These are phyloP conservation scores for Gambusia holbrooki DNA, from an alignment of 2,113 vertebrate genomes.

Conservation along the genomic window DNA sequence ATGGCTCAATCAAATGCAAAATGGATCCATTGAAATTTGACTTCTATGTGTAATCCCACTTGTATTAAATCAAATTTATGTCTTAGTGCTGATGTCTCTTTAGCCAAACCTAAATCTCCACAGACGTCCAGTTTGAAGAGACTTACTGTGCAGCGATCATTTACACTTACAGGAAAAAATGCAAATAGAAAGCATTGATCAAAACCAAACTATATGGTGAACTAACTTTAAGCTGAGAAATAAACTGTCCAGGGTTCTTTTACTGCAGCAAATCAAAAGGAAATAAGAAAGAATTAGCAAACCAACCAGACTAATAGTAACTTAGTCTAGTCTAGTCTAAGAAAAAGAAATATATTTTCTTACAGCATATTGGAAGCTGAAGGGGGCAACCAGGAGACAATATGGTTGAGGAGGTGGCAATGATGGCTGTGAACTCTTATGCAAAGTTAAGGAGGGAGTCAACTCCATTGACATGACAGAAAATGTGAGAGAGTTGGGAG, in stretches of 20 bases:
- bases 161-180: conserved; percentile 39
- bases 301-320: conserved; percentile 11
- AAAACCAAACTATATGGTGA: conserved; percentile 8
- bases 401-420: conserved; percentile 36
- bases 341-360: conserved; percentile 8
- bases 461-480: conserved; percentile 42
- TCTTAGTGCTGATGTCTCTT: conserved; percentile 30
- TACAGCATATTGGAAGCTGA: conserved; percentile 12
- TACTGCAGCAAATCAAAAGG: conserved; percentile 6
- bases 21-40: conserved; percentile 4
- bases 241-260: background rate
- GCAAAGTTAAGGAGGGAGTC: conserved; percentile 41
- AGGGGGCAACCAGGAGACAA: conserved; percentile 35
- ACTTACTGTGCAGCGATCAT: conserved; percentile 29
- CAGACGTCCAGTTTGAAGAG: conserved; percentile 5
- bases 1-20: conserved; percentile 33
- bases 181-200: conserved; percentile 26
- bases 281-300: conserved; percentile 20
- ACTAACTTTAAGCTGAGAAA: conserved; percentile 10
- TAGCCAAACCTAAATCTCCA: conserved; percentile 27
- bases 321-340: background rate
- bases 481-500: conserved; percentile 40
- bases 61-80: conserved; percentile 28
- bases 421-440: conserved; percentile 46
- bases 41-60: conserved; percentile 14